A percentile compares a stretch with the other conserved stretches of the same genome.
phyloP scores from a whole-genome alignment of 2,888 invertebrate genomes.

The Rhamnusium bicolor region DNA sequence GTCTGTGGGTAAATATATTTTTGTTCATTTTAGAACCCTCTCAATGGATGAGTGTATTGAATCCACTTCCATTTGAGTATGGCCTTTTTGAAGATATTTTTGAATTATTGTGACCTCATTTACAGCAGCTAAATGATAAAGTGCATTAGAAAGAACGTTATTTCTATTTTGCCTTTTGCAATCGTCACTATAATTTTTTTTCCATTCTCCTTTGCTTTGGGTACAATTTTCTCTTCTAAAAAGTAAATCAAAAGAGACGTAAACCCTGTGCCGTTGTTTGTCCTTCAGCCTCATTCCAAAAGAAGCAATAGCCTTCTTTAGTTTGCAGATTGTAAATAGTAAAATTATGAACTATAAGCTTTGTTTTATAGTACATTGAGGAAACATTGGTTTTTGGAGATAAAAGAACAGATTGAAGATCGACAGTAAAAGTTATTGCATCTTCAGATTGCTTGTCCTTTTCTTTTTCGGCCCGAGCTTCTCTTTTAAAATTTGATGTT shows the following conservation, averaged over 20 bases:
- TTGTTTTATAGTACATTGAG: conserved; percentile 17
- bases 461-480: conserved; percentile 36
- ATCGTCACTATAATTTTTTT: conserved; percentile 35
- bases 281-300: conserved; percentile 31
- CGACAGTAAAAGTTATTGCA: background rate
- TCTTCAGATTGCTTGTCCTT: conserved; percentile 26
- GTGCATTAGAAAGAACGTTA: conserved; percentile 22
- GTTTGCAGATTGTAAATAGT: conserved; percentile 26
- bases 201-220: conserved; percentile 9
- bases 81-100: conserved; percentile 25
- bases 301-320: conserved; percentile 17
- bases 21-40: conserved; percentile 4
- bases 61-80: conserved; percentile 28
- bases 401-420: conserved; percentile 24
- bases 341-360: conserved; percentile 25
- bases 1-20: conserved; percentile 24
- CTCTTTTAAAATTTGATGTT: conserved; percentile 31
- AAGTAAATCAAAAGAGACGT: conserved; percentile 13
- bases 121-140: conserved; percentile 26
- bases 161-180: conserved; percentile 39
- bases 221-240: conserved; percentile 20
- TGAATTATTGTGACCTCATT: conserved; percentile 17
- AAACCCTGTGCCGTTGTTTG: conserved; percentile 25
- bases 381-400: conserved; percentile 25
- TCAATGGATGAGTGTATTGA: conserved; percentile 28